Evolutionary conservation across 2,797 vertebrate genomes (phyloP).

Genomic region (Heterohyrax brucei): DNA sequence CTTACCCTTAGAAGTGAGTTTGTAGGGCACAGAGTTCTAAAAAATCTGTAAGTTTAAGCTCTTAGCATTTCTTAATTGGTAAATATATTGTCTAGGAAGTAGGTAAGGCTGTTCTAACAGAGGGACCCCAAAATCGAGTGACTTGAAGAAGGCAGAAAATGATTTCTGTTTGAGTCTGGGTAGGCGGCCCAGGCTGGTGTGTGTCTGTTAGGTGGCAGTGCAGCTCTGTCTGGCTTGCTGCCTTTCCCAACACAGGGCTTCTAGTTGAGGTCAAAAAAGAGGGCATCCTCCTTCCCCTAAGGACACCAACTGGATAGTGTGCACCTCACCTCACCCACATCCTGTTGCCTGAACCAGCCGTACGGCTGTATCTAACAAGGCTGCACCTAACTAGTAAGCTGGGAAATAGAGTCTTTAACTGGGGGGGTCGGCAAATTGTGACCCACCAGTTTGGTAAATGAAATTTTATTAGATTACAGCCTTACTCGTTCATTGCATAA

Average conservation of each 20-base stretch:
- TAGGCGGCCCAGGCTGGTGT: background rate
- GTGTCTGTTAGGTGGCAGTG: background rate
- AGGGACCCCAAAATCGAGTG: background rate
- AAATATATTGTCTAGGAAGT: background rate
- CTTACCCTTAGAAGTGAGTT: conserved; percentile 9
- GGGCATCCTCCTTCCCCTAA: background rate
- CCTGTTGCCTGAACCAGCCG: background rate
- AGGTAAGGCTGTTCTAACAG: background rate
- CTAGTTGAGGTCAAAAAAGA: background rate
- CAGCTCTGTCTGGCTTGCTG: background rate
- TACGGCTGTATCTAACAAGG: background rate
- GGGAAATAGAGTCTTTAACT: background rate
- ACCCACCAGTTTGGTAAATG: background rate
- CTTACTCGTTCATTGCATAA: rapidly evolving
- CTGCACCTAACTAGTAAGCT: background rate
- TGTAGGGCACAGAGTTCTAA: background rate
- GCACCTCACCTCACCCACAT: too few relatives aligned
- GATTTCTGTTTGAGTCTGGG: background rate
- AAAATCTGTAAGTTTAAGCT: background rate
- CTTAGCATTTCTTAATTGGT: background rate
- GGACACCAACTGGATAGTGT: background rate
- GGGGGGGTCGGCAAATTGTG: background rate
- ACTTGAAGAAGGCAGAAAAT: background rate
- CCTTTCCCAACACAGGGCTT: background rate
- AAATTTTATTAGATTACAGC: background rate